These are phyloP conservation scores for Halcyon smyrnensis DNA, from an alignment of 2,797 vertebrate genomes.

Conservation along the genomic window DNA sequence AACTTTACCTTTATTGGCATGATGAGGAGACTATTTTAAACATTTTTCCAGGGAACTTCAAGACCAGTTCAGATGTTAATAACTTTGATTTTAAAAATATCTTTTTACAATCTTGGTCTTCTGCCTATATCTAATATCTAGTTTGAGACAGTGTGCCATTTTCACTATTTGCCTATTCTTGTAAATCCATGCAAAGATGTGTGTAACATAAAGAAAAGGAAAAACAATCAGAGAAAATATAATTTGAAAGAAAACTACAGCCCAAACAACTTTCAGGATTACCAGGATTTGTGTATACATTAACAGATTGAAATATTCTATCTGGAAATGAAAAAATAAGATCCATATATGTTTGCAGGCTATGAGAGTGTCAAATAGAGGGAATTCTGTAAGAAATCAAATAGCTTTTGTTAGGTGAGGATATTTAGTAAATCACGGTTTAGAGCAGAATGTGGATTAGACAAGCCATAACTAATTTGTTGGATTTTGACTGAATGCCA, in stretches of 20 bases:
- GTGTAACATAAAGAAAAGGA: background rate
- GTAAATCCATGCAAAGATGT: background rate
- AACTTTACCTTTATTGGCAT: background rate
- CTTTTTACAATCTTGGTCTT: background rate
- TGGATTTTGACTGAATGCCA: conserved; percentile 49
- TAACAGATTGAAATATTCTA: conserved; percentile 1
- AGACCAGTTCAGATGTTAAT: background rate
- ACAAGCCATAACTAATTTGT: conserved; percentile 57
- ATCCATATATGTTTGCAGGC: conserved; percentile 14
- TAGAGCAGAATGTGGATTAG: conserved; percentile 47
- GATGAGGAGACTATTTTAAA: background rate
- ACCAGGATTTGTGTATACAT: conserved; percentile 26
- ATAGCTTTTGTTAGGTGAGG: conserved; percentile 9
- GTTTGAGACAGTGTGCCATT: background rate
- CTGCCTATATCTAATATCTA: background rate
- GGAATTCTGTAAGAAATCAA: conserved; percentile 24
- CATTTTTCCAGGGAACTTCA: background rate
- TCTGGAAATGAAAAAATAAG: conserved; percentile 22
- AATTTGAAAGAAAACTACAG: conserved; percentile 43
- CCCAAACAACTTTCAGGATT: background rate
- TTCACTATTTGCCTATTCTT: background rate
- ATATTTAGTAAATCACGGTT: conserved; percentile 32
- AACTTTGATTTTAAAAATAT: background rate
- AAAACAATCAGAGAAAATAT: background rate
- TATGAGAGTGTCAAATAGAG: background rate